phyloP scores from a whole-genome alignment of 2,113 vertebrate species.

The Campylomormyrus tamandua region DNA sequence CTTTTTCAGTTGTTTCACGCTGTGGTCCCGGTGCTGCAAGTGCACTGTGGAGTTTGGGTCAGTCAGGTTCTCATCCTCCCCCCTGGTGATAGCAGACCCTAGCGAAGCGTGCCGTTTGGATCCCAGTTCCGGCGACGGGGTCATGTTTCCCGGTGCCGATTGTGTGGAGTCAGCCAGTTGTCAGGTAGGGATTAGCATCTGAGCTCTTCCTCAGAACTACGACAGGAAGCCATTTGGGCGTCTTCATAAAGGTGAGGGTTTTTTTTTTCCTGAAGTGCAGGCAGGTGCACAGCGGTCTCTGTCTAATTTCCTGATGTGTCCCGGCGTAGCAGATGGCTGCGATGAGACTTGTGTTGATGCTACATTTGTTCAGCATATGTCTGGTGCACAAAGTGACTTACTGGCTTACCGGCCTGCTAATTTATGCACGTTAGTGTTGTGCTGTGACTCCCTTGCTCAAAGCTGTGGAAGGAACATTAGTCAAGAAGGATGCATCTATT shows the following conservation, averaged over 20 bases:
- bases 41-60: not conserved
- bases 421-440: not conserved
- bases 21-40: not conserved
- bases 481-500: not conserved
- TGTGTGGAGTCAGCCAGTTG: constrained; percentile 62
- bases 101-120: not conserved
- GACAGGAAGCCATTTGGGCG: constrained; percentile 52
- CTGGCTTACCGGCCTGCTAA: not conserved
- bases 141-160: constrained; percentile 27
- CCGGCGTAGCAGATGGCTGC: constrained; percentile 17
- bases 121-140: not conserved
- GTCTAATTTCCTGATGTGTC: constrained; percentile 8
- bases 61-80: not conserved
- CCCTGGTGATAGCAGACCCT: not conserved
- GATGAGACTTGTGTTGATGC: constrained; percentile 1
- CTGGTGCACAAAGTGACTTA: not conserved
- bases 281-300: constrained; percentile 11
- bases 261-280: constrained; percentile 5
- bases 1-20: not conserved
- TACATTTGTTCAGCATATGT: constrained; percentile 23
- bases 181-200: constrained; percentile 60
- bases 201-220: constrained; percentile 47
- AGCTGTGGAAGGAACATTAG: not conserved
- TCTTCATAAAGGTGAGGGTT: constrained; percentile 21
- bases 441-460: not conserved